Base-by-base conservation (phyloP, 2,113 vertebrate genomes). In the Cyanoderma ruficeps region DNA sequence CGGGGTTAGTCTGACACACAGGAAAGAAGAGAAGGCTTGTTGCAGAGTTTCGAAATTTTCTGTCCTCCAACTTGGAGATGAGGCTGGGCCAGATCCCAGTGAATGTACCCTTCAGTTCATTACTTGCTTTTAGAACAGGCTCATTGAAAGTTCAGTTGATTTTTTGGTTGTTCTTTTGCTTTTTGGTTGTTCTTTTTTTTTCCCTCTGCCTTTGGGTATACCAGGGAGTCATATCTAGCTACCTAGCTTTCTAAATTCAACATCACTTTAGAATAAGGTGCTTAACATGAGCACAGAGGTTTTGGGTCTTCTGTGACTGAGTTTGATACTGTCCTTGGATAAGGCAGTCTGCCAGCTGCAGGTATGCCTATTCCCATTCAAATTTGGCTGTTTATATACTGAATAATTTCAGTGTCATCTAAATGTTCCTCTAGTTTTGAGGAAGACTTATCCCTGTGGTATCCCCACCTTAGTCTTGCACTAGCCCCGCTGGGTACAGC, bases 381-480 rank as follows among this genome's bases (percentile, higher is more conserved):
- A 9, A 4, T 83, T 61, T 22, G 46, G 8, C 35, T 78, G 5
- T 83, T 83, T 27, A n/a, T 13, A 23, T 49, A 47, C 4, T 1
- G 0, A 81, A 41, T 31, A 55, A 60, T 78, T 77, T 52, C 46
- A 44, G 8, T 37, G 64, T 47, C 9, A 39, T 50, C 3, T 16
- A 30, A 27, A 3, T 23, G 15, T 71, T 39, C 27, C 20, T 71
- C 13, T 15, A 12, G 44, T 68, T 91, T 60, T 84, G 42, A 80
- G 46, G 28, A 52, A 67, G 50, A 31, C 13, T 13, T 6, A 15
- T 4, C 3, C 12, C 18, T 0, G 0, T 19, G 35, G 6, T 67
- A 5, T 74, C 39, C 22, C 25, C 2, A 2, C 3, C 0, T 0
- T 25, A 30, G 22, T 15, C 12, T 88, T 84, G 13, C 2, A 3